A percentile compares a stretch with the other conserved stretches of the same genome.
Evolutionary conservation across 2,113 vertebrate genomes (phyloP).

Genomic region (Clarias macrocephalus): DNA sequence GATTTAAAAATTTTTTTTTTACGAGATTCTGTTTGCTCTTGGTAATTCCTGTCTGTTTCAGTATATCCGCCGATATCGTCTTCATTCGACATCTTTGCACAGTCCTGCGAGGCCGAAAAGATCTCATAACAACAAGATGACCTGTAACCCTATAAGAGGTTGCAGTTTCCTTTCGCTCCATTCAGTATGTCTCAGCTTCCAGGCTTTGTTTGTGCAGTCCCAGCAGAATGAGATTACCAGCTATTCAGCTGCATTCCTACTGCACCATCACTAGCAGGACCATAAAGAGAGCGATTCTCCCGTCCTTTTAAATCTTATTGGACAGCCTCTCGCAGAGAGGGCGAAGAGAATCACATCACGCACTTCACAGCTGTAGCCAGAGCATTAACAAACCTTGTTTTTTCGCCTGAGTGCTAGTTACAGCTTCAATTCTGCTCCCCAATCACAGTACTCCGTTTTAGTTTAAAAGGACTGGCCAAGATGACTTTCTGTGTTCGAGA

Average conservation of each 20-base stretch:
- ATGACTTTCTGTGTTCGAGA: background rate
- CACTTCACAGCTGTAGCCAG: constrained; percentile 25
- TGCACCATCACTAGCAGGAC: constrained; percentile 15
- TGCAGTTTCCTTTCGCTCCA: background rate
- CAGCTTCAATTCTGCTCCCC: constrained; percentile 2
- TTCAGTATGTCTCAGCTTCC: background rate
- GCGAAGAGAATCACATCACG: constrained; percentile 7
- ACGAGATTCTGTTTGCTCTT: constrained; percentile 27
- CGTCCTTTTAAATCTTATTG: constrained; percentile 41
- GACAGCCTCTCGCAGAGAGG: constrained; percentile 18
- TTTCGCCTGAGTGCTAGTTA: constrained; percentile 17
- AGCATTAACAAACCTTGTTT: constrained; percentile 16
- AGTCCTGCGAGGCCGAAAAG: background rate
- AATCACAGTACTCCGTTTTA: background rate
- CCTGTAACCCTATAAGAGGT: background rate
- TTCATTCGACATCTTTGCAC: constrained; percentile 15
- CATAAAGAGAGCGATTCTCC: constrained; percentile 36
- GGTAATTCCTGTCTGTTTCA: background rate
- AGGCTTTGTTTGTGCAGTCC: constrained; percentile 23
- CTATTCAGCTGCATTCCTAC: constrained; percentile 27
- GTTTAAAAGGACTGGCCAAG: background rate
- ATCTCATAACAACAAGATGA: constrained; percentile 1
- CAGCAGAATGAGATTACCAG: constrained; percentile 27
- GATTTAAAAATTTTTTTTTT: too few species aligned
- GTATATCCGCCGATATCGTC: background rate